Percentiles rank a stretch among this genome's conserved stretches.
These are phyloP conservation scores for Platyscapa corneri DNA, from an alignment of 1,140 invertebrate species.

Conservation along the genomic window DNA sequence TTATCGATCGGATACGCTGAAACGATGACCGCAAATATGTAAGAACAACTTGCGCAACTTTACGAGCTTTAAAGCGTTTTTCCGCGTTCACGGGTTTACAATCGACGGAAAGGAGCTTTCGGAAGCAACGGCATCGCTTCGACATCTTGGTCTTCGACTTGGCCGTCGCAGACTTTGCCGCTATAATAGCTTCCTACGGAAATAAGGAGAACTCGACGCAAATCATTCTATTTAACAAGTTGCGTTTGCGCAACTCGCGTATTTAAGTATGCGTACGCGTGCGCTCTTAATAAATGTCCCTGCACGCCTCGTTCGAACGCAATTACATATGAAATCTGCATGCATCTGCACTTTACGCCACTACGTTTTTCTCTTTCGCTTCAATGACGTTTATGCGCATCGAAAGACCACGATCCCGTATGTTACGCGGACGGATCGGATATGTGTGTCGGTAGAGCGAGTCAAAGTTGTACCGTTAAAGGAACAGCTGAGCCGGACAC, in stretches of 20 bases:
- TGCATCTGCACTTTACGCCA: neutral
- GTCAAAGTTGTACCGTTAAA: conserved; percentile 38
- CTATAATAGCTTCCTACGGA: neutral
- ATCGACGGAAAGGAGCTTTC: neutral
- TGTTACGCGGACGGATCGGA: neutral
- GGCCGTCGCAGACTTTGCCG: too few relatives aligned
- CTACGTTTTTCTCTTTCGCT: neutral
- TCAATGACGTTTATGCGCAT: conserved; percentile 13
- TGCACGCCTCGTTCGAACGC: neutral
- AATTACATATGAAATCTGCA: neutral
- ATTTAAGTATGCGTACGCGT: neutral
- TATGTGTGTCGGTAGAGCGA: conserved; percentile 37
- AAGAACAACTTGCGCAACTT: neutral
- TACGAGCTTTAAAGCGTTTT: neutral
- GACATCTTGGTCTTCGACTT: neutral
- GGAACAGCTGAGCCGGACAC: conserved; percentile 35
- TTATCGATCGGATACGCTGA: neutral
- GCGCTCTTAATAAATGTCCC: neutral
- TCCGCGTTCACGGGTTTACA: too few relatives aligned
- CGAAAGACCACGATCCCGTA: conserved; percentile 4
- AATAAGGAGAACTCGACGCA: neutral
- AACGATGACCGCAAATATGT: too few relatives aligned
- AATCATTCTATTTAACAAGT: neutral
- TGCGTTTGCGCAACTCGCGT: neutral
- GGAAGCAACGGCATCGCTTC: neutral